These are phyloP conservation scores for Pharmacophagus antenor DNA, from an alignment of 2,888 invertebrate genomes.

Conservation along the genomic window DNA sequence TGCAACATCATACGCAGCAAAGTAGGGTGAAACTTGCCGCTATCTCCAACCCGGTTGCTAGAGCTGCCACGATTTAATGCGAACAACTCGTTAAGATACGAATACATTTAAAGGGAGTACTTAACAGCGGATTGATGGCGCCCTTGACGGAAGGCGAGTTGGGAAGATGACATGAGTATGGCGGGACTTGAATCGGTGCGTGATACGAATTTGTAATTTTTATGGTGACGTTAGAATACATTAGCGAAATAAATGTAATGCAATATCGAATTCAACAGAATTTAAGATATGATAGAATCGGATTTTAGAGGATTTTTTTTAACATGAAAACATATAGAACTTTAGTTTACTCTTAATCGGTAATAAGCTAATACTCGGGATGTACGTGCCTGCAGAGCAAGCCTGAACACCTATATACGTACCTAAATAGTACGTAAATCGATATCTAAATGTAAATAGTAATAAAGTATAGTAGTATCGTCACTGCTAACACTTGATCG, in stretches of 20 bases:
- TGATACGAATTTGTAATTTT: background rate
- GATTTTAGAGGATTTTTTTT: no score
- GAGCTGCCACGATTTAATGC: slow-evolving; percentile 12
- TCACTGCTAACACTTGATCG: no score
- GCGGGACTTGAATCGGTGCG: slow-evolving; percentile 3
- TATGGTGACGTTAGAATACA: background rate
- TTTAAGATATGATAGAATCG: no score
- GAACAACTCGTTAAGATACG: slow-evolving; percentile 16
- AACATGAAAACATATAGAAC: no score
- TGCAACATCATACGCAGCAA: slow-evolving; percentile 10
- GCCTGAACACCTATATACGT: no score
- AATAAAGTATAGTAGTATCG: no score
- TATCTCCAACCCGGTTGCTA: slow-evolving; percentile 11
- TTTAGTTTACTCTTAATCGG: no score
- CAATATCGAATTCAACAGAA: no score
- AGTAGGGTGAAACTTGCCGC: slow-evolving; percentile 16
- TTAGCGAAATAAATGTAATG: background rate
- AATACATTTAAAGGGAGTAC: background rate
- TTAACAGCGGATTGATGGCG: slow-evolving; percentile 9
- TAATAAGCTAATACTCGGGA: no score
- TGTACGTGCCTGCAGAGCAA: no score
- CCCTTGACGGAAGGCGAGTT: slow-evolving; percentile 13
- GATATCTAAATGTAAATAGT: no score
- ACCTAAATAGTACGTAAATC: no score
- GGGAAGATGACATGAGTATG: slow-evolving; percentile 15